Evolutionary conservation across 2,113 vertebrate genomes (phyloP), one percentile per base, ranked within the genome.

Genomic region (Microcebus lehilahytsara): DNA sequence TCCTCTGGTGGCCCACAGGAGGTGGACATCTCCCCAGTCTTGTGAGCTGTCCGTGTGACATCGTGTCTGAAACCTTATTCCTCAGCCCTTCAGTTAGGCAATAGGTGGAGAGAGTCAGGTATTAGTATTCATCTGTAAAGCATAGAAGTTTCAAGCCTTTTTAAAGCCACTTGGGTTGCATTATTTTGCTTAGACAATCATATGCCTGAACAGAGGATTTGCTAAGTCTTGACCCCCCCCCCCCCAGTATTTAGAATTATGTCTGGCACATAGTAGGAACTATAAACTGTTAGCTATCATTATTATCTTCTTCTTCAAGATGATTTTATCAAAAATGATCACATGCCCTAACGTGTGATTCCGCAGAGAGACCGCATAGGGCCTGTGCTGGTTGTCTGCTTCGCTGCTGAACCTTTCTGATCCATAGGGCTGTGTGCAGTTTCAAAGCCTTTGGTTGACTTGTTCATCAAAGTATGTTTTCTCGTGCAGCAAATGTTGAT

Each of bases 331-430:
- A 71, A 37, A 16, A 79, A 40, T 1, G 23, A 12, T 2, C 30
- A 0, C 0, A 0, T 22, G 37, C 64, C 86, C n/a, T 79, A 27
- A 22, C 0, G 0, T n/a, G 51, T 27, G 42, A 20, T 11, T 9
- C 9, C 13, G 3, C 6, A 4, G 30, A 40, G 49, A 34, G n/a
- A 2, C 34, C 1, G 0, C 14, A 11, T 0, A 46, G 0, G 0
- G 7, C 32, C 9, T 77, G 1, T 9, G 32, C 58, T 17, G 56
- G 1, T 17, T 19, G 6, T 19, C 14, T 49, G 37, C 56, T 72
- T 14, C 3, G 0, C 9, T 13, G 5, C 4, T 13, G 11, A 32
- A 12, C 27, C 58, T 79, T 22, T 16, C 64, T 6, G 6, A 14
- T 32, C 40, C 34, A 0, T 4, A 42, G 71, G 34, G 23, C 67